phyloP scores from a whole-genome alignment of 2,888 invertebrate genomes.

The Drosophila anomelani region DNA sequence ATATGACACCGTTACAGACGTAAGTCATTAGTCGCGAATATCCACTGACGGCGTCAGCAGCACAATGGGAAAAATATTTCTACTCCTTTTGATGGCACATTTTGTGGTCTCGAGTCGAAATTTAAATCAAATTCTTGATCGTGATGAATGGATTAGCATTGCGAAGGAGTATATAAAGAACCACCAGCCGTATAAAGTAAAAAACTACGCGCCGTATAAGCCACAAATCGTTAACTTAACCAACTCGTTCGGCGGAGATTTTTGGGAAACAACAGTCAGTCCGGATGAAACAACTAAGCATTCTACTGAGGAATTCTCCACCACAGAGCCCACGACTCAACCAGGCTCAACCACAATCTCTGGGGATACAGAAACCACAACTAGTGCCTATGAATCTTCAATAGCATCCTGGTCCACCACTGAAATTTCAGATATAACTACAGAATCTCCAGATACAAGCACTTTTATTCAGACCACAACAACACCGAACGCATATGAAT shows the following conservation, averaged over 20 bases:
- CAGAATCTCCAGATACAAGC: neutral
- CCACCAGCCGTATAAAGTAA: conserved; percentile 53
- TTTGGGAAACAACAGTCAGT: conserved; percentile 1
- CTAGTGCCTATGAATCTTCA: neutral
- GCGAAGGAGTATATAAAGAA: conserved; percentile 56
- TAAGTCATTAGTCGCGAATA: conserved; percentile 46
- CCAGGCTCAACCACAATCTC: neutral
- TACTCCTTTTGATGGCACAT: conserved; percentile 25
- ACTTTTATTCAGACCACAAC: conserved; percentile 5
- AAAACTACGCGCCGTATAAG: conserved; percentile 61
- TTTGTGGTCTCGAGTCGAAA: neutral
- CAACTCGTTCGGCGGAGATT: neutral
- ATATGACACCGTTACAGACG: neutral
- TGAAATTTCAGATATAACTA: neutral
- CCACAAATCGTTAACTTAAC: conserved; percentile 40
- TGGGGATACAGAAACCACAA: conserved; percentile 10
- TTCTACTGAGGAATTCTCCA: neutral
- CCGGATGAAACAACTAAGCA: conserved; percentile 3
- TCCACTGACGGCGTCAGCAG: conserved; percentile 12
- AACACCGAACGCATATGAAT: neutral
- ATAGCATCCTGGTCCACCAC: neutral
- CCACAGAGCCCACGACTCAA: neutral
- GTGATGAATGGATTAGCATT: conserved; percentile 60
- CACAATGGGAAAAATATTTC: conserved; percentile 43
- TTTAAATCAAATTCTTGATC: conserved; percentile 43